A percentile compares a stretch with the other conserved stretches of the same genome.
phyloP scores from a whole-genome alignment of 2,797 vertebrate genomes.

The Sebastes vulpes region DNA sequence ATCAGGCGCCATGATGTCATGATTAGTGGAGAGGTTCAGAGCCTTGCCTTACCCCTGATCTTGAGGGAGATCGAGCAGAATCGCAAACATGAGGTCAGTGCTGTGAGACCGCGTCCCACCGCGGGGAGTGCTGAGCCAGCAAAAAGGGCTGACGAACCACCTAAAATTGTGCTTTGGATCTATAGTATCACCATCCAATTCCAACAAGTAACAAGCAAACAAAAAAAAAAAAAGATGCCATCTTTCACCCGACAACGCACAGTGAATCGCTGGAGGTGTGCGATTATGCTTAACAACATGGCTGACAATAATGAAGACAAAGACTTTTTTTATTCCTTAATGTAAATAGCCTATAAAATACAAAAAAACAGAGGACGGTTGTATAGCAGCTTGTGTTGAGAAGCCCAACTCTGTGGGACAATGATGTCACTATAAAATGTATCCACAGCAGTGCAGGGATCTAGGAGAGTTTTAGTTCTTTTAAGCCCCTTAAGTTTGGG shows the following conservation, averaged over 20 bases:
- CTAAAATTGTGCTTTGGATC: conserved; percentile 55
- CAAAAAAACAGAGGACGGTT: conserved; percentile 70
- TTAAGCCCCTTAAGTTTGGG: conserved; percentile 72
- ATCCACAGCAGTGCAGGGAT: conserved; percentile 84
- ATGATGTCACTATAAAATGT: conserved; percentile 86
- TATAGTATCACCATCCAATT: conserved; percentile 52
- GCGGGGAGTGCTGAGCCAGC: conserved; percentile 38
- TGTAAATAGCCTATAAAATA: conserved; percentile 82
- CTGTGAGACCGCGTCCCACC: conserved; percentile 9
- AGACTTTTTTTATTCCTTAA: conserved; percentile 76
- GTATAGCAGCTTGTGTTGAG: conserved; percentile 77
- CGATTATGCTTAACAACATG: conserved; percentile 54
- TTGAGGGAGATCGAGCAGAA: conserved; percentile 50
- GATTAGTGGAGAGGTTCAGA: conserved; percentile 85
- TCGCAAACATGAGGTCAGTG: conserved; percentile 33
- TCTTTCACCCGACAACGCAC: conserved; percentile 41
- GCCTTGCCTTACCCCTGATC: conserved; percentile 77
- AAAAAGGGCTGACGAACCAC: conserved; percentile 64
- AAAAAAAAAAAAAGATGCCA: conserved; percentile 46
- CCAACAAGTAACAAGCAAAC: conserved; percentile 41
- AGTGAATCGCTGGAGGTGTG: conserved; percentile 49
- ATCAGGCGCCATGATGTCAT: conserved; percentile 88
- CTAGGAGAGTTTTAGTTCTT: conserved; percentile 70
- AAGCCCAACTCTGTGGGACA: conserved; percentile 82
- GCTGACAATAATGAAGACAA: conserved; percentile 59